Base-by-base conservation (phyloP, 2,888 invertebrate genomes). In the Hemaris fuciformis region DNA sequence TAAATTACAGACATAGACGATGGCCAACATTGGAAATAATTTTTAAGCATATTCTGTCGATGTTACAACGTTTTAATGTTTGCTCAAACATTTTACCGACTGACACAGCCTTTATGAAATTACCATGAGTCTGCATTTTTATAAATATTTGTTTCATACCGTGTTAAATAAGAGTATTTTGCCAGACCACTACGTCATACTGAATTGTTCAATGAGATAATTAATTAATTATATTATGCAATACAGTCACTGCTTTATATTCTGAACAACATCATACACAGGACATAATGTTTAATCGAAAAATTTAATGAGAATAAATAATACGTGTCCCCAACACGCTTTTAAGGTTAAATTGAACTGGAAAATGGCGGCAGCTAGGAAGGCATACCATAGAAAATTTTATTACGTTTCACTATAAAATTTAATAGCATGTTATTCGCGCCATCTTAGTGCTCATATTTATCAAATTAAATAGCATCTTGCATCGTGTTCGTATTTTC, bases 31-130 rank as follows among this genome's bases (percentile, higher is more conserved):
- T 53, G 20, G 18, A 31, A 18, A 31, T 53, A 53, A 53, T 53
- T 53, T 31, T 31, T 6, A 25, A 48, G 7, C 5, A 31, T 53
- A 15, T 53, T 31, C 31, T 31, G 53, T 53, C 53, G 31, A 53
- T 53, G 53, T 15, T 25, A 48, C 48, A 25, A 13, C 7, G 46
- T 57, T 56, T 57, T 15, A 31, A 25, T 42, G 63, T 56, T 64
- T 60, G 58, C 61, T 62, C 20, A 58, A 64, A 69, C 67, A 70
- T 53, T 18, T 15, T 48, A 15, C 25, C 1, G n/a, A 43, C 15
- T 3, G 15, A 27, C 15, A 15, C 25, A 27, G 27, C 27, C 27
- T 48, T 31, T 31, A 53, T 53, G 18, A 53, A 27, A 53, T 31
- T 18, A 27, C 4, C 8, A 31, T 31, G 27, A 13, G 23, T 48